Evolutionary conservation across 2,888 invertebrate genomes (phyloP).

Genomic region (Drosophila demipolita): DNA sequence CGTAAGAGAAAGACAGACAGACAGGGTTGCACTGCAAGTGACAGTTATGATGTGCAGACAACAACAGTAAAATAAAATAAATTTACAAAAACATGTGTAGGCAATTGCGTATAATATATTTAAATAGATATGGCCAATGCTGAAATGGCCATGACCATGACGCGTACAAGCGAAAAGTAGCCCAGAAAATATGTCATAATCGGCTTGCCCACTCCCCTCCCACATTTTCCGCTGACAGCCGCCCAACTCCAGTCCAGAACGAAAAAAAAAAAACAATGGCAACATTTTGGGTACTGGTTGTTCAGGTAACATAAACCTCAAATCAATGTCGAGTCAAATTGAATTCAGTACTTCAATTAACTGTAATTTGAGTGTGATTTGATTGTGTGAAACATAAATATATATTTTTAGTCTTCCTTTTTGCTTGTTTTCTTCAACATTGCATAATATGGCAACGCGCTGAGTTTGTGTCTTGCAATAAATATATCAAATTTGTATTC

Average conservation of each 20-base stretch:
- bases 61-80: not conserved
- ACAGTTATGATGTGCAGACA: constrained; percentile 54
- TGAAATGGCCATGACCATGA: constrained; percentile 1
- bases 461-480: constrained; percentile 20
- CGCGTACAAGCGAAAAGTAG: not conserved
- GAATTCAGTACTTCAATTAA: constrained; percentile 42
- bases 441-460: constrained; percentile 34
- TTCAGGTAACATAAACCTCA: constrained; percentile 23
- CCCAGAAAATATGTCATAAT: constrained; percentile 7
- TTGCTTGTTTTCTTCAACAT: constrained; percentile 11
- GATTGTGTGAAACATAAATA: constrained; percentile 16
- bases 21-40: constrained; percentile 53
- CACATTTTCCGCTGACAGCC: not conserved
- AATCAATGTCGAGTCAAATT: constrained; percentile 19
- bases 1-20: not conserved
- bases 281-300: not conserved
- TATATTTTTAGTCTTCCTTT: constrained; percentile 21
- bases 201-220: not conserved
- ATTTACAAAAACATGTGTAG: not conserved
- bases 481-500: constrained; percentile 43
- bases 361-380: constrained; percentile 55
- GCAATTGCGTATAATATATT: not conserved
- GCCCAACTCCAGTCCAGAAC: not conserved
- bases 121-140: not conserved
- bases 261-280: not conserved